Conservation (phyloP, 2,113 vertebrate species). For the Hippocampus barbouri region DNA sequence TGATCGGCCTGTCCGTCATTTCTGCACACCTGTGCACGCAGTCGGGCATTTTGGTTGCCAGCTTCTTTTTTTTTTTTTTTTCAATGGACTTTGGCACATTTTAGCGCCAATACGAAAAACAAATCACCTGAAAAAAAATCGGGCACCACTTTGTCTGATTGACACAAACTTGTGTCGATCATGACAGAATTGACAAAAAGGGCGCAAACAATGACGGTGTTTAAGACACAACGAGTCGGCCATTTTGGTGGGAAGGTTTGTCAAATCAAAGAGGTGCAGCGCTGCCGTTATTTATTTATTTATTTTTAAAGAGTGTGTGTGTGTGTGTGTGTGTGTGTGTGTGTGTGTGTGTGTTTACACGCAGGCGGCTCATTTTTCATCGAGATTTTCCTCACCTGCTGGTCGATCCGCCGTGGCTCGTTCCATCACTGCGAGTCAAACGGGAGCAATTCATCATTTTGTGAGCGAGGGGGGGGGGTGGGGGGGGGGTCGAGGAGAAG, state of each 20-base stretch:
- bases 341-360: background rate
- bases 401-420: background rate
- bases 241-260: background rate
- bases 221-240: background rate
- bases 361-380: constrained; percentile 1
- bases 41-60: too few relatives aligned
- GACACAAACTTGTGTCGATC: too few relatives aligned
- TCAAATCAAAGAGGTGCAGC: background rate
- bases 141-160: too few relatives aligned
- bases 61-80: too few relatives aligned
- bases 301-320: background rate
- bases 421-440: background rate
- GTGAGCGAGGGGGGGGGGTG: background rate
- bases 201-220: too few relatives aligned
- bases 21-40: too few relatives aligned
- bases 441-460: constrained; percentile 2
- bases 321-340: background rate
- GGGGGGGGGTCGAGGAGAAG: background rate
- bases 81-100: too few relatives aligned
- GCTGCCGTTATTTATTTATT: background rate
- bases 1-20: too few relatives aligned
- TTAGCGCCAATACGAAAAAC: too few relatives aligned
- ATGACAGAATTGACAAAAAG: too few relatives aligned
- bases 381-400: background rate
- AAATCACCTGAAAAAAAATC: too few relatives aligned